Conservation (phyloP, 2,797 vertebrate species). For the Ctenopoma multispine region DNA sequence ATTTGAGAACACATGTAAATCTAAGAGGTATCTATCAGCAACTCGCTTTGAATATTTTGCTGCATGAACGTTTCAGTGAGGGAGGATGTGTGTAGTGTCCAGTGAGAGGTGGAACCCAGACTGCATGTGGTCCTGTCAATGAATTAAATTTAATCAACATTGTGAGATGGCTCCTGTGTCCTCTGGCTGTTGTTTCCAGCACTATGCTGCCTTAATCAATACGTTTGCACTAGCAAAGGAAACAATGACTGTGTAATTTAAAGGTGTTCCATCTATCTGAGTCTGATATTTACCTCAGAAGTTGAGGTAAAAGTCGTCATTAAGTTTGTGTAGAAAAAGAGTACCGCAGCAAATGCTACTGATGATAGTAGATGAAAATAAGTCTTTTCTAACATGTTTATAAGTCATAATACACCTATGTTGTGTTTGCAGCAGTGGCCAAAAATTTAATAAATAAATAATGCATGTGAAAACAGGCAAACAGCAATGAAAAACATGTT, state of each 20-base stretch:
- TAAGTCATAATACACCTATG: not conserved
- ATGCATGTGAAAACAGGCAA: not conserved
- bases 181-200: not conserved
- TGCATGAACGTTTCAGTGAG: constrained; percentile 24
- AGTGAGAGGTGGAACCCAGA: constrained; percentile 32
- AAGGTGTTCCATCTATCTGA: not conserved
- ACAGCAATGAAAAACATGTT: too few relatives aligned
- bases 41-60: constrained; percentile 56
- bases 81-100: constrained; percentile 30
- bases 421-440: not conserved
- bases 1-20: constrained; percentile 75
- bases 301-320: too few relatives aligned
- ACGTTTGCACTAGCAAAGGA: not conserved
- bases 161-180: not conserved
- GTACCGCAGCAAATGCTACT: too few relatives aligned
- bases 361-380: too few relatives aligned
- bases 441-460: not conserved
- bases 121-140: constrained; percentile 35
- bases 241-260: not conserved
- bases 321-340: too few relatives aligned
- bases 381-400: not conserved
- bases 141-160: constrained; percentile 25
- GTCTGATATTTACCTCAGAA: too few relatives aligned
- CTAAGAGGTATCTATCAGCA: constrained; percentile 63
- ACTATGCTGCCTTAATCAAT: constrained; percentile 6